Evolutionary conservation across 1,140 invertebrate genomes (phyloP), one percentile per base, ranked within the genome.

Genomic region (Muscidifurax raptorellus): DNA sequence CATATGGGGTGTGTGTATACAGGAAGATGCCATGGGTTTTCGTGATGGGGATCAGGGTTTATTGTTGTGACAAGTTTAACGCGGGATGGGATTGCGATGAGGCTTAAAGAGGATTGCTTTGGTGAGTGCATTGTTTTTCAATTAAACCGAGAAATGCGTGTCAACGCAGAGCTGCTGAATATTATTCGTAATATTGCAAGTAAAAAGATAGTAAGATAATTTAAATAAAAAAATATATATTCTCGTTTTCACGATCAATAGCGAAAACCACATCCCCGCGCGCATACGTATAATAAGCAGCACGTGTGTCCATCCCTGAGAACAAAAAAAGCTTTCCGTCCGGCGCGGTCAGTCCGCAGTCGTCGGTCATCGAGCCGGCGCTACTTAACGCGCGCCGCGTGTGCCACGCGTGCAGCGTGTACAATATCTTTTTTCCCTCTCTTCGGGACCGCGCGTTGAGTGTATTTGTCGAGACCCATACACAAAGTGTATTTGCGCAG

Each of bases 401-500:
- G 25, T 30, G 25, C 25, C 66, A 25, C 64, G 64, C 64, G 64
- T 25, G 25, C n/a, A n/a, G n/a, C 7, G 5, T 27, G 66, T 67
- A 28, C 67, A 30, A 32, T 32, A n/a, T 71, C n/a, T 71, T 71
- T 71, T 71, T 28, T 71, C 36, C 22, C 36, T 72, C 32, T 72
- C 22, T 13, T 1, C 2, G 59, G 9, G 40, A n/a, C 44, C 15
- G 52, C 18, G 40, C 59, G 36, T 15, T 30, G 66, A 76, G 72
- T 67, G 72, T 82, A 83, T 83, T 83, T 83, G 64, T 59, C 82
- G 28, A 77, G 74, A 64, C 44, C 64, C 52, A 27, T 32, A 59
- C 44, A 83, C 22, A 44, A 80, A 80, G 79, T 80, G 67, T 80
- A 47, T 80, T 80, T 80, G 79, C 79, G 36, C 47, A 83, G 40